Percentiles rank a stretch among this genome's conserved stretches.
These are phyloP conservation scores for Lindbergichthys nudifrons DNA, from an alignment of 2,797 vertebrate genomes.

Conservation along the genomic window DNA sequence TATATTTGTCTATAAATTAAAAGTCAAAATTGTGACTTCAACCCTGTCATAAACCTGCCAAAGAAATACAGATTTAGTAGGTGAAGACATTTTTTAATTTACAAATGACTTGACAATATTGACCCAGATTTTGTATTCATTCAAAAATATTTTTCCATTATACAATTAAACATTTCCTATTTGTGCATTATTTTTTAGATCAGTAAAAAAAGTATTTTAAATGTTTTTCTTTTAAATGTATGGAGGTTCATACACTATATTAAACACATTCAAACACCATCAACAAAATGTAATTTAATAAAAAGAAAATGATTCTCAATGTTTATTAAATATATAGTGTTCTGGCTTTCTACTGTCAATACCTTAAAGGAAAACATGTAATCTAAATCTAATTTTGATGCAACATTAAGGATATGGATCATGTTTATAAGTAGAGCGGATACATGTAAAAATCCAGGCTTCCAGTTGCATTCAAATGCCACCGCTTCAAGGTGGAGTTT, in stretches of 20 bases:
- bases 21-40: too few species aligned
- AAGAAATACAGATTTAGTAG: too few species aligned
- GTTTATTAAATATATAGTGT: too few species aligned
- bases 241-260: background rate
- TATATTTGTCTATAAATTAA: too few species aligned
- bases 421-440: background rate
- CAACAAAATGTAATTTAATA: background rate
- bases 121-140: too few species aligned
- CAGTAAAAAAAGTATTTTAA: background rate
- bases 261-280: background rate
- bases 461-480: background rate
- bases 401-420: background rate
- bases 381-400: background rate
- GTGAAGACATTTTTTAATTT: too few species aligned
- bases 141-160: too few species aligned
- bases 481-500: background rate
- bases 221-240: background rate
- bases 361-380: background rate
- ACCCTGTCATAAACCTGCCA: too few species aligned
- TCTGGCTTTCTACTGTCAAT: background rate
- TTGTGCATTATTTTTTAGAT: too few species aligned
- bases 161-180: too few species aligned
- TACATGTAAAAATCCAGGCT: conserved; percentile 1
- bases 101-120: too few species aligned
- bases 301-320: background rate